Conservation (phyloP, 2,888 invertebrate species). For the Adelognathus sp. region DNA sequence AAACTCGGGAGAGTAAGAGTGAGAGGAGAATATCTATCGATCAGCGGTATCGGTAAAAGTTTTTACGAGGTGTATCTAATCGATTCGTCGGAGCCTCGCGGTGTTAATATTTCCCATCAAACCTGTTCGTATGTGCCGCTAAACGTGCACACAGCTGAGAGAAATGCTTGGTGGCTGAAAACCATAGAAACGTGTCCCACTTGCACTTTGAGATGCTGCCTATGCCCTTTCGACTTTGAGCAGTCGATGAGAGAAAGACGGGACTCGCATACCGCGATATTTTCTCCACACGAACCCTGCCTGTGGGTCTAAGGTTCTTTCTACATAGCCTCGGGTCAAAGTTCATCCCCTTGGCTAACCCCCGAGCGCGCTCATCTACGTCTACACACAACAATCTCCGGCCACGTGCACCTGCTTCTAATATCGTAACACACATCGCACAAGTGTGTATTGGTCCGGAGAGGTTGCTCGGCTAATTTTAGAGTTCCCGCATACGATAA, state of each 20-base stretch:
- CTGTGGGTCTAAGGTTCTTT: conserved; percentile 54
- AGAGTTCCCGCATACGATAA: conserved; percentile 21
- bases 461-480: conserved; percentile 44
- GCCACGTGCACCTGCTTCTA: conserved; percentile 62
- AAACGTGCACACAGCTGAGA: conserved; percentile 18
- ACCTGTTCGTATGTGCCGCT: conserved; percentile 65
- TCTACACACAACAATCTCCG: conserved; percentile 37
- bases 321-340: conserved; percentile 62
- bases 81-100: conserved; percentile 60
- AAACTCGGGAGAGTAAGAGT: conserved; percentile 46
- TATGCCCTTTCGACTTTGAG: too few species aligned
- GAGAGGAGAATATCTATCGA: too few species aligned
- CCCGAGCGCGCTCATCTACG: conserved; percentile 41
- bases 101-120: conserved; percentile 69
- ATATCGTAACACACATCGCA: conserved; percentile 43
- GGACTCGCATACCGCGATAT: conserved; percentile 22
- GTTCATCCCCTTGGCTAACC: conserved; percentile 62
- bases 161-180: too few species aligned
- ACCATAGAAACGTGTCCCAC: too few species aligned
- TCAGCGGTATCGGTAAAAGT: conserved; percentile 67
- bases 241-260: not conserved
- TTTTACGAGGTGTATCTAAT: conserved; percentile 72
- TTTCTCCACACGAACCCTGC: conserved; percentile 40
- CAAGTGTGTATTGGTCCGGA: conserved; percentile 20
- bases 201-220: too few species aligned